Evolutionary conservation across 1,140 invertebrate species (phyloP).

Genomic region (Eufriesea mexicana): DNA sequence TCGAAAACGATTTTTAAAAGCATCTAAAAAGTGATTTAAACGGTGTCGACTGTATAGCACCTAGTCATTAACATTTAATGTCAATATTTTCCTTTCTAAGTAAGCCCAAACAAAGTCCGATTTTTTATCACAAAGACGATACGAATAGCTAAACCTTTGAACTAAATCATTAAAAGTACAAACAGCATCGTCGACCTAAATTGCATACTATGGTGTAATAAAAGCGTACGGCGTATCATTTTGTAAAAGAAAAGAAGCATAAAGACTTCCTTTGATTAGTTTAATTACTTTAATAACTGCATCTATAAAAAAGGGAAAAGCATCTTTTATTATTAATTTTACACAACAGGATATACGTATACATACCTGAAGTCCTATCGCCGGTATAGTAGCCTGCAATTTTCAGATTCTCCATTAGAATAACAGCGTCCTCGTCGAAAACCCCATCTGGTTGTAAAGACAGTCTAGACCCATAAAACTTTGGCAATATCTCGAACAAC

Average conservation of each 20-base stretch:
- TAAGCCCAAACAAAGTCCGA: not conserved
- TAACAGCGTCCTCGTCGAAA: slow-evolving; percentile 83
- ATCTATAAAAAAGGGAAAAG: no score
- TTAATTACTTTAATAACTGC: no score
- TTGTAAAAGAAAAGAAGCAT: no score
- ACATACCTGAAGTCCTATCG: slow-evolving; percentile 77
- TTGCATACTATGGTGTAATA: no score
- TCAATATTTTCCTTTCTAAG: not conserved
- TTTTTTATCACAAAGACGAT: not conserved
- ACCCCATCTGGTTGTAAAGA: slow-evolving; percentile 74
- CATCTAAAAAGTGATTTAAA: not conserved
- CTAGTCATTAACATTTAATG: not conserved
- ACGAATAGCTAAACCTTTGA: not conserved
- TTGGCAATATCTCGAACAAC: slow-evolving; percentile 80
- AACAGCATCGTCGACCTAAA: not conserved
- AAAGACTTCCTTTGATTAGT: no score
- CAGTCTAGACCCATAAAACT: slow-evolving; percentile 83
- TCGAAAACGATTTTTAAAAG: not conserved
- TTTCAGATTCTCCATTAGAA: slow-evolving; percentile 84
- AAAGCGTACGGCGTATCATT: no score
- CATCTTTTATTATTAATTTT: not conserved
- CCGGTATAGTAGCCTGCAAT: slow-evolving; percentile 79
- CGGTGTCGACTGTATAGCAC: not conserved
- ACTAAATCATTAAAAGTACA: not conserved
- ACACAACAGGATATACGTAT: not conserved